phyloP scores from a whole-genome alignment of 2,888 invertebrate species.

The Callyntrura guangdongensis region DNA sequence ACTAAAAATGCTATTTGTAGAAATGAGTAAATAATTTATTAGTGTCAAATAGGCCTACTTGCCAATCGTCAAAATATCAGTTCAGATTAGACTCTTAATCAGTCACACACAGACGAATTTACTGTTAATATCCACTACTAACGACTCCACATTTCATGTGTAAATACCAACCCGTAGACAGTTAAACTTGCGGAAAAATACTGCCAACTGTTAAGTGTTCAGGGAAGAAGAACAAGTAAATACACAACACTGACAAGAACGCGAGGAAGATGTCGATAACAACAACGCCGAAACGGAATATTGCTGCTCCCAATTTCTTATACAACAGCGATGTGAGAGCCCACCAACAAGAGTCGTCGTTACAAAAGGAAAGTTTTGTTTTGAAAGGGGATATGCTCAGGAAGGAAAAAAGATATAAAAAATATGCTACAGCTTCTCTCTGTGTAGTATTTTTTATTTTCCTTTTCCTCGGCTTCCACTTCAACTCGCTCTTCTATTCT shows the following conservation, averaged over 20 bases:
- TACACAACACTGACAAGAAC: no score
- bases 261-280: background rate
- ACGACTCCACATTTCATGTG: background rate
- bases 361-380: constrained; percentile 1
- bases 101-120: no score
- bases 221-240: no score
- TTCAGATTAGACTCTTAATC: no score
- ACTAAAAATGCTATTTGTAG: background rate
- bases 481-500: background rate
- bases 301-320: background rate
- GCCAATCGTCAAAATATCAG: background rate
- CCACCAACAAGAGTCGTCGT: background rate
- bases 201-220: background rate
- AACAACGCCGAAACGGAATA: constrained; percentile 15
- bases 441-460: background rate
- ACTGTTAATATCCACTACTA: background rate
- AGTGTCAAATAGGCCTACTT: background rate
- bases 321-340: background rate
- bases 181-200: background rate
- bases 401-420: background rate
- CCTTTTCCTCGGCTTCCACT: background rate
- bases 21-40: background rate
- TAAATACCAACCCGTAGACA: background rate
- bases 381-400: background rate
- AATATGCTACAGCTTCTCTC: no score